Percentiles rank a stretch among this genome's conserved stretches.
Evolutionary conservation across 1,140 invertebrate genomes (phyloP).

Genomic region (Drosophila lini): DNA sequence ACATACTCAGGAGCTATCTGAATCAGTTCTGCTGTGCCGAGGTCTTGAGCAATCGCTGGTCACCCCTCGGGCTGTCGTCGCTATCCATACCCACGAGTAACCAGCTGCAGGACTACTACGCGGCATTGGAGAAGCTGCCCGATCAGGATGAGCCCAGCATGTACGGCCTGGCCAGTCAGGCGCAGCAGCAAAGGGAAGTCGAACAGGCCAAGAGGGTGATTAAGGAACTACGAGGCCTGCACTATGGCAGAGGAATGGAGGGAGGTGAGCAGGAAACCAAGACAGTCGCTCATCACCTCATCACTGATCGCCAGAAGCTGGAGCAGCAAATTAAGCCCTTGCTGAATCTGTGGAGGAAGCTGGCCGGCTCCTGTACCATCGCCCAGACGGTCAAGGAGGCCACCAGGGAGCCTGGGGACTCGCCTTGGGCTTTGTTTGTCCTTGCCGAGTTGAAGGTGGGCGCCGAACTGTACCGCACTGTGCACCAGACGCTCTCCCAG

Average conservation of each 20-base stretch:
- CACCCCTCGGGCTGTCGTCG: conserved; percentile 85
- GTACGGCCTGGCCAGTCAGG: conserved; percentile 89
- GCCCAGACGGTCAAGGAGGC: conserved; percentile 49
- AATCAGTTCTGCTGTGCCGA: conserved; percentile 89
- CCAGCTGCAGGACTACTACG: conserved; percentile 87
- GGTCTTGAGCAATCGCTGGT: conserved; percentile 86
- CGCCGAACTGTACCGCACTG: conserved; percentile 52
- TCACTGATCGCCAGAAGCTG: conserved; percentile 76
- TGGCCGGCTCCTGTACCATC: conserved; percentile 85
- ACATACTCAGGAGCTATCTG: conserved; percentile 91
- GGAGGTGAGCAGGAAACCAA: background rate
- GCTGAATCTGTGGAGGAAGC: conserved; percentile 91
- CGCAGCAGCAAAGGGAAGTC: conserved; percentile 71
- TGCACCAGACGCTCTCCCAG: conserved; percentile 68
- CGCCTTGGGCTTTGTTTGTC: conserved; percentile 87
- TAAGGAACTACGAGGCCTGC: conserved; percentile 62
- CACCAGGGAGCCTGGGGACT: conserved; percentile 85
- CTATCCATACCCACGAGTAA: conserved; percentile 85
- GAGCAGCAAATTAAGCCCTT: conserved; percentile 88
- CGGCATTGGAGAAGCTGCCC: conserved; percentile 87
- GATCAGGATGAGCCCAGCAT: conserved; percentile 89
- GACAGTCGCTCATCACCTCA: background rate
- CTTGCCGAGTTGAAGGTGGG: conserved; percentile 65
- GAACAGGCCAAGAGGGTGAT: conserved; percentile 63
- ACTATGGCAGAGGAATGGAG: conserved; percentile 57